Conservation (phyloP, 92 coral and sea anemone species). For the Scolanthus callimorphus region DNA sequence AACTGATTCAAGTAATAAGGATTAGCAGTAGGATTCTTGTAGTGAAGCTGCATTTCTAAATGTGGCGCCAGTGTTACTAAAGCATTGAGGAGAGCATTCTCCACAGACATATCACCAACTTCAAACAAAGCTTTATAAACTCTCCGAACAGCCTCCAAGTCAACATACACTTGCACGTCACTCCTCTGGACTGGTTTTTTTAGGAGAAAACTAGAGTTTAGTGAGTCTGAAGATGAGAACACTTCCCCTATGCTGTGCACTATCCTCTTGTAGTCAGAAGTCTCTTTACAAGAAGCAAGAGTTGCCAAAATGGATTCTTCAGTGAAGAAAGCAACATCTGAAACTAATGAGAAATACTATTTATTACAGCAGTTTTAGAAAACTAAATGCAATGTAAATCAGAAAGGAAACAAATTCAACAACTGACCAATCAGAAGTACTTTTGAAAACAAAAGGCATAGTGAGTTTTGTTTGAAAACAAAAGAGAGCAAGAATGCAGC, state of each 20-base stretch:
- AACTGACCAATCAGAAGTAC: too few relatives aligned
- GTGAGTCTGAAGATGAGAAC: constrained; percentile 79
- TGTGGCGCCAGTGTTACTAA: constrained; percentile 63
- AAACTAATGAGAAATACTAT: too few relatives aligned
- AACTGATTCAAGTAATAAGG: constrained; percentile 78
- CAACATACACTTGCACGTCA: constrained; percentile 56
- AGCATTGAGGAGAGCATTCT: constrained; percentile 87
- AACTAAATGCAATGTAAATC: too few relatives aligned
- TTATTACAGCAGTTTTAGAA: too few relatives aligned
- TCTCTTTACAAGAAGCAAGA: constrained; percentile 53
- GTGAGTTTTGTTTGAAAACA: too few relatives aligned
- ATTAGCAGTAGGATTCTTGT: constrained; percentile 47
- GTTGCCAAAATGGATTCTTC: constrained; percentile 53
- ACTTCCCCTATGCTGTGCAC: constrained; percentile 85
- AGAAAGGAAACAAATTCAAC: too few relatives aligned
- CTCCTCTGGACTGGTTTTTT: constrained; percentile 24
- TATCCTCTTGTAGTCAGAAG: constrained; percentile 65
- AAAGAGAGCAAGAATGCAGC: too few relatives aligned
- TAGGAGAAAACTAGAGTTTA: constrained; percentile 77
- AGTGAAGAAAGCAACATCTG: constrained; percentile 62
- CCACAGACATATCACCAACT: constrained; percentile 77
- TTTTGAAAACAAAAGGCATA: too few relatives aligned
- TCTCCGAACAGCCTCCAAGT: constrained; percentile 71
- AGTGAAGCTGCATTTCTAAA: constrained; percentile 70
- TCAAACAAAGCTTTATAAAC: constrained; percentile 71